Evolutionary conservation across 2,888 invertebrate species (phyloP), one percentile per base, ranked within the genome.

Genomic region (Tiliacea citrago): DNA sequence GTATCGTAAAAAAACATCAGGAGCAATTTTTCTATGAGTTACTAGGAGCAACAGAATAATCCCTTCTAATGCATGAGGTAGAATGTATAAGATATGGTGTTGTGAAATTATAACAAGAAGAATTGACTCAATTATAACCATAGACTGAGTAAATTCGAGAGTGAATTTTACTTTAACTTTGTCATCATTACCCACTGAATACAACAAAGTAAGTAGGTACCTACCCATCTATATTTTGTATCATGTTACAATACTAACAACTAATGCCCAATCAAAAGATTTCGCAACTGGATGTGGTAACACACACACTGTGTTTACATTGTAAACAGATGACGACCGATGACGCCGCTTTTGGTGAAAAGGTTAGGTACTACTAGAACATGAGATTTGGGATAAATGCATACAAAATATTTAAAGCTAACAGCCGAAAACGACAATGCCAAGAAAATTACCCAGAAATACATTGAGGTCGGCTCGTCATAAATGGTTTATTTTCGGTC

Each of bases 381-480:
- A 35, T 16, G 9, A 55, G 1, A 42, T 55, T 42, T 39, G 13
- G 4, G 21, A 63, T 29, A 57, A 57, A 61, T 45, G 61, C 47
- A 58, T 21, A 24, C 16, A 39, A 67, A 49, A 29, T 68, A 35
- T 49, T 65, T 18, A 66, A 77, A 80, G n/a, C 65, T 68, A 60
- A 47, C 55, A 69, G 60, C 21, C 57, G 51, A 73, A 74, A 68
- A 65, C 67, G 71, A 83, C 65, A 77, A 79, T 78, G 83, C 85
- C 80, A 82, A 87, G 82, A 77, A 81, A 61, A 75, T 68, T 66
- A 60, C 79, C 61, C 75, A 72, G 66, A 81, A 86, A 84, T 86
- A 84, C 49, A 70, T 77, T 77, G 55, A 81, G 88, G 82, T 79
- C 69, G 73, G 45, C 58, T 51, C 66, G 79, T 75, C 81, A 75